Base-by-base conservation (phyloP, 2,113 vertebrate genomes). In the Syngnathus scovelli region DNA sequence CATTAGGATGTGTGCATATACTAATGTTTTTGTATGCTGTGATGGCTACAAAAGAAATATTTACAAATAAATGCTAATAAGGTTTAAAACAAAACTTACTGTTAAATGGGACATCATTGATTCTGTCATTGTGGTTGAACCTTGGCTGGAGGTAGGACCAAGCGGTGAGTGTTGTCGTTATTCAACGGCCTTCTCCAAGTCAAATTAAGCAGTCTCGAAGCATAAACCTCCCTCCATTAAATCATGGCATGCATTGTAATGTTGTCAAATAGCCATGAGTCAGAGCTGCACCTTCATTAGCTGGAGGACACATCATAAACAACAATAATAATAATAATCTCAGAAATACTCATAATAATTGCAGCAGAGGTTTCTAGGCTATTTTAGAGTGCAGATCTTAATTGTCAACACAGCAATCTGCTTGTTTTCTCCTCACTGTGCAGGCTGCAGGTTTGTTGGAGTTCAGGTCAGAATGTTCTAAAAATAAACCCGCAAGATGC, bases 241-340 rank as follows among this genome's bases (percentile, higher is more conserved):
- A 43, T 61, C 58, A 52, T 1, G 66, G 67, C 3, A 67, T 77
- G 63, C 77, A 79, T 78, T 77, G 80, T 67, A n/a, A 61, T 43
- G 18, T 46, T 52, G 55, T 19, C 61, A 61, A 41, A 72, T 72
- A 43, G 46, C 60, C 37, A 23, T 56, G 21, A 37, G 74, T 80
- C 78, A 83, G 76, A 76, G 78, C 63, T 39, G 59, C 11, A 44
- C 63, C 73, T 77, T 79, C 72, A 85, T 86, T 83, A 82, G 63
- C 41, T 74, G 59, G 36, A 68, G 54, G 27, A 68, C 23, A 51
- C 68, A 71, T 61, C 39, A 74, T 44, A 60, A 77, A 76, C 68
- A 69, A 67, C 36, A 59, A 8, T 27, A 39, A 21, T 39, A 44
- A 21, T 58, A 64, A 19, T 7, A 38, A 41, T 41, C 8, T 49